A percentile compares a stretch with the other conserved stretches of the same genome.
Evolutionary conservation across 1,140 invertebrate species (phyloP).

Genomic region (Ericerus pela): DNA sequence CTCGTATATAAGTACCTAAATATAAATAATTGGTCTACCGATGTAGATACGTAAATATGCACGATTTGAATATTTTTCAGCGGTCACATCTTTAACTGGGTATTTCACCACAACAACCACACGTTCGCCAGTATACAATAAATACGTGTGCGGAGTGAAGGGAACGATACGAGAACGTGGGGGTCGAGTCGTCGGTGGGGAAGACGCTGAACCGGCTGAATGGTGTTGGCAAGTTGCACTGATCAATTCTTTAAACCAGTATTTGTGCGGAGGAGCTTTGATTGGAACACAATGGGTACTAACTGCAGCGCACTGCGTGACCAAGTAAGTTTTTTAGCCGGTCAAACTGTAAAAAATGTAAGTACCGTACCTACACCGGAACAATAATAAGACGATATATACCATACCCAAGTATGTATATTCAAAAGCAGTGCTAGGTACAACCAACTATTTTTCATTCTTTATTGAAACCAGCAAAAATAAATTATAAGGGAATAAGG

Average conservation of each 20-base stretch:
- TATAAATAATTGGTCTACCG: too few species aligned
- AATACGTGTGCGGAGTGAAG: constrained; percentile 84
- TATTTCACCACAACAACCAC: constrained; percentile 30
- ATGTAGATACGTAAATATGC: too few species aligned
- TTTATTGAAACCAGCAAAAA: too few species aligned
- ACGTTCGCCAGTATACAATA: constrained; percentile 57
- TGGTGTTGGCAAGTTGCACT: constrained; percentile 93
- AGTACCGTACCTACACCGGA: too few species aligned
- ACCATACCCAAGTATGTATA: too few species aligned
- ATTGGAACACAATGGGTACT: constrained; percentile 90
- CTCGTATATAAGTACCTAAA: too few species aligned
- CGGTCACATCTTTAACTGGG: not conserved
- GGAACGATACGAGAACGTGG: constrained; percentile 38
- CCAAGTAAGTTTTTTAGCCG: constrained; percentile 64
- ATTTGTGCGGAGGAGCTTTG: constrained; percentile 86
- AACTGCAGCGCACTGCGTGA: constrained; percentile 89
- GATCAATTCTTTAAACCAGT: constrained; percentile 84
- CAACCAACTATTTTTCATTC: too few species aligned
- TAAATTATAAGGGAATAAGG: too few species aligned
- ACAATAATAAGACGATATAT: too few species aligned
- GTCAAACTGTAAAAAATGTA: too few species aligned
- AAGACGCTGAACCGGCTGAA: constrained; percentile 73
- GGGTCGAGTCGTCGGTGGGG: constrained; percentile 73
- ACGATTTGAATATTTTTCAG: not conserved
- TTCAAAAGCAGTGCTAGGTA: too few species aligned